These are phyloP conservation scores for Anableps anableps DNA, from an alignment of 2,797 vertebrate genomes.

Conservation along the genomic window DNA sequence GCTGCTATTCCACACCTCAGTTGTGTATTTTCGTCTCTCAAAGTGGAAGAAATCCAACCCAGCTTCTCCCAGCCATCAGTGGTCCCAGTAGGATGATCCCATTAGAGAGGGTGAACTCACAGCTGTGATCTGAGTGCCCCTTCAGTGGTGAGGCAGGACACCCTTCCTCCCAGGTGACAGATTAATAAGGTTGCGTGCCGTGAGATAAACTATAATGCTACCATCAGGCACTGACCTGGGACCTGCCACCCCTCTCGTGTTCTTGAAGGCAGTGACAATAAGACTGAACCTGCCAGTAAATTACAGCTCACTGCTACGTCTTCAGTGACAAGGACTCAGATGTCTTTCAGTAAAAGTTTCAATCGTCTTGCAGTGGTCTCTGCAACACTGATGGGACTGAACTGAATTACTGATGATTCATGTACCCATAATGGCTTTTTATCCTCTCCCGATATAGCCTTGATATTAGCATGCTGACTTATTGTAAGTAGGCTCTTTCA, in stretches of 20 bases:
- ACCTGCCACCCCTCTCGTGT: slow-evolving; percentile 19
- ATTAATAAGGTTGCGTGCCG: slow-evolving; percentile 52
- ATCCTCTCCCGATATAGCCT: slow-evolving; percentile 6
- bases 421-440: slow-evolving; percentile 27
- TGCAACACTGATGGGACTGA: slow-evolving; percentile 36
- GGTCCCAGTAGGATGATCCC: slow-evolving; percentile 27
- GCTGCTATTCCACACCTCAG: background rate
- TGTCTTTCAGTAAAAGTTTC: slow-evolving; percentile 45
- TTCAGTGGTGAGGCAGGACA: slow-evolving; percentile 22
- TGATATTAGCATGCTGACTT: slow-evolving; percentile 7
- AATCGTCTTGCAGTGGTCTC: slow-evolving; percentile 22
- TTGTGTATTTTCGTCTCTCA: background rate
- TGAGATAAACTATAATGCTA: slow-evolving; percentile 46
- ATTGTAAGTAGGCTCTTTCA: slow-evolving; percentile 1
- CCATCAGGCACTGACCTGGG: slow-evolving; percentile 61
- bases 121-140: slow-evolving; percentile 54
- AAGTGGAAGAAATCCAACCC: slow-evolving; percentile 26
- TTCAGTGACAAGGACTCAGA: slow-evolving; percentile 55
- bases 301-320: slow-evolving; percentile 41
- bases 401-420: slow-evolving; percentile 47
- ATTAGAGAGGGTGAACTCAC: slow-evolving; percentile 42
- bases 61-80: slow-evolving; percentile 17
- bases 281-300: slow-evolving; percentile 45
- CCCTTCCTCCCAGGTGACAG: slow-evolving; percentile 44
- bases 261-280: slow-evolving; percentile 36